Percentiles rank a stretch among this genome's conserved stretches.
These are phyloP conservation scores for Chrysemys picta DNA, from an alignment of 2,113 vertebrate species.

Conservation along the genomic window DNA sequence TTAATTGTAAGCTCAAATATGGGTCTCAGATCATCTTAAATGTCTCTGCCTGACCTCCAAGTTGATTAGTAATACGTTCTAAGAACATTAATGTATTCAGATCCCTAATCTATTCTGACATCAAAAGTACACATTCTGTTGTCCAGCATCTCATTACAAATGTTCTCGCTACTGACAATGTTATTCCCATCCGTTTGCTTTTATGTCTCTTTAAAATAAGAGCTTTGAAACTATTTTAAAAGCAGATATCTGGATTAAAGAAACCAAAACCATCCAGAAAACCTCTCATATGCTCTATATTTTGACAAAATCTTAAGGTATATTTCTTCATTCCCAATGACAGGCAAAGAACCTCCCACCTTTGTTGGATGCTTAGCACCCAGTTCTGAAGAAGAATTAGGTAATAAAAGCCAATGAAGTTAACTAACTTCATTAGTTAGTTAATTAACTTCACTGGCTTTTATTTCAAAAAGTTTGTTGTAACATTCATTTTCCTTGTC, in stretches of 20 bases:
- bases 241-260: not conserved
- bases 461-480: not conserved
- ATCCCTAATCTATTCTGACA: not conserved
- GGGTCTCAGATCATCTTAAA: not conserved
- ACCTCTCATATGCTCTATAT: not conserved
- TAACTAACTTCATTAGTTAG: too few species aligned
- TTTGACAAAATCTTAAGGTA: not conserved
- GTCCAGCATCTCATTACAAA: not conserved
- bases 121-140: not conserved
- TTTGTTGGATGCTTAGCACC: not conserved
- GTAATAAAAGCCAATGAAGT: not conserved
- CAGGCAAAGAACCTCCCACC: not conserved
- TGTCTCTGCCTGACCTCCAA: accelerated
- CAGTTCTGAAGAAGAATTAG: not conserved
- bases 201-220: not conserved
- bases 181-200: not conserved
- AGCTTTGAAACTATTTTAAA: not conserved
- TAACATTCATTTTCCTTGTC: not conserved
- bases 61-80: accelerated
- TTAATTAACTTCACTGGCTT: not conserved
- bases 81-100: accelerated
- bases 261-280: not conserved
- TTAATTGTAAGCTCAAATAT: not conserved
- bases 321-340: not conserved
- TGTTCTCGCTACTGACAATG: not conserved